These are phyloP conservation scores for Pandemis cinnamomeana DNA, from an alignment of 2,888 invertebrate species.

Conservation along the genomic window DNA sequence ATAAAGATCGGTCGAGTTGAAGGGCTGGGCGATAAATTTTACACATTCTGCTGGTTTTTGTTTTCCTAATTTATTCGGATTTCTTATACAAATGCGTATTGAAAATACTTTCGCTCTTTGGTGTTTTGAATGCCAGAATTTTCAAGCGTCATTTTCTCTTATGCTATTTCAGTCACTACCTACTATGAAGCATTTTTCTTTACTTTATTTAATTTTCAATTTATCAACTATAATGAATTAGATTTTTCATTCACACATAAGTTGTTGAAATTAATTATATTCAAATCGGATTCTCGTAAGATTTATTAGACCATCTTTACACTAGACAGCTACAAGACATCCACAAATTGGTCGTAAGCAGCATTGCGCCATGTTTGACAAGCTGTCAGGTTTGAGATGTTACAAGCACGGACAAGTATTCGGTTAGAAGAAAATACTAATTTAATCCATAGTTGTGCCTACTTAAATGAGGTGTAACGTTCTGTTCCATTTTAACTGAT, in stretches of 20 bases:
- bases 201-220: neutral
- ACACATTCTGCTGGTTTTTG: constrained; percentile 19
- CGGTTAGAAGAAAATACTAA: neutral
- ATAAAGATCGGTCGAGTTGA: constrained; percentile 23
- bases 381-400: constrained; percentile 4
- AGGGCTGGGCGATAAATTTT: constrained; percentile 23
- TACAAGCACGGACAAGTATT: neutral
- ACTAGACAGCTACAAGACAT: constrained; percentile 23
- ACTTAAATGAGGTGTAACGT: no score
- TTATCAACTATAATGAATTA: neutral
- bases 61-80: constrained; percentile 11
- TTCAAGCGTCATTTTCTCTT: neutral
- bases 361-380: constrained; percentile 23
- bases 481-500: no score
- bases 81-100: constrained; percentile 1
- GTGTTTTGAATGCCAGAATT: neutral
- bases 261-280: constrained; percentile 17
- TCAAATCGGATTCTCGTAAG: constrained; percentile 15
- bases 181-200: neutral
- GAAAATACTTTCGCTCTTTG: neutral
- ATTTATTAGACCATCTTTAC: constrained; percentile 22
- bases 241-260: neutral
- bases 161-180: neutral
- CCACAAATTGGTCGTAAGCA: constrained; percentile 19
- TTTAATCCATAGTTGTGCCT: no score